Evolutionary conservation across 2,888 invertebrate genomes (phyloP), one percentile per base, ranked within the genome.

Genomic region (Agriopis leucophaearia): DNA sequence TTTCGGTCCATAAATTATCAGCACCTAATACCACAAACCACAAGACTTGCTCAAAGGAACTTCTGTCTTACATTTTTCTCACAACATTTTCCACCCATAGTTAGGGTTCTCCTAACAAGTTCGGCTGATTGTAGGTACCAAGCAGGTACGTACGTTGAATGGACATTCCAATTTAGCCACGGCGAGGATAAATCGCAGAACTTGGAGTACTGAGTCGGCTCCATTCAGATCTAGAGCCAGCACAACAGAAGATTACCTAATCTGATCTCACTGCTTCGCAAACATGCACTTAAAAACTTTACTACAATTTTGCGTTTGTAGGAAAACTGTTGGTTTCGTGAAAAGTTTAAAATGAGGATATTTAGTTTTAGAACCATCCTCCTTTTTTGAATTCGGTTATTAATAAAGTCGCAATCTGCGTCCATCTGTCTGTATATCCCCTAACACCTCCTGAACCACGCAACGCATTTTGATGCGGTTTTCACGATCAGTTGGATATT

Each of bases 91-190:
- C 7, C 8, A 12, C 35, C n/a, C 40, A 16, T 65, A 57, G 61
- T 62, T 57, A 51, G 66, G 51, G 61, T 7, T 8, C 12, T 27
- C 18, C 8, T 15, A 16, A 63, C 72, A 73, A 71, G 72, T 36
- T 57, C 45, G 36, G 45, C 61, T 56, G 51, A 57, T 81, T 70
- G 69, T 70, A 75, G 71, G 67, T 70, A n/a, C n/a, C n/a, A n/a
- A n/a, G n/a, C n/a, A n/a, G n/a, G n/a, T n/a, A n/a, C n/a, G n/a
- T n/a, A 74, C 75, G 73, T 73, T 75, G 77, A 78, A 76, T 75
- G 70, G 75, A 59, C 78, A 76, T 76, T 77, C 75, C 80, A 81
- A 81, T 81, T 77, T 80, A 71, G 71, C 66, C 63, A 54, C 58
- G 52, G 69, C 60, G 66, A 63, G 60, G 60, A 69, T 70, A 59